Evolutionary conservation across 2,888 invertebrate genomes (phyloP), one percentile per base, ranked within the genome.

Genomic region (Trilocha varians): DNA sequence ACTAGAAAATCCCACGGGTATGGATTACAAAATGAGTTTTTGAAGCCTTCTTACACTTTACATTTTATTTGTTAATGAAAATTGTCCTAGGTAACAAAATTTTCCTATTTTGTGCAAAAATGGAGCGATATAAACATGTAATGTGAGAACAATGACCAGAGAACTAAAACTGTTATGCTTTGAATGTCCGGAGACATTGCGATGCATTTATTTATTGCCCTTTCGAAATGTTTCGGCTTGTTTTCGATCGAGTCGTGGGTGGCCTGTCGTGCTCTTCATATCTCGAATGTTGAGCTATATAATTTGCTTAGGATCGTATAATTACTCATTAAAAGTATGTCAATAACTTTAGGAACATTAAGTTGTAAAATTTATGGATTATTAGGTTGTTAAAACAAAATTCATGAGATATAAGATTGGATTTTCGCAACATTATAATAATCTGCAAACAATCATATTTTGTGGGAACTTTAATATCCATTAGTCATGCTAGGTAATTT

Each of bases 181-280:
- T 38, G 38, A 42, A 42, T 42, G 38, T 38, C 13, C 16, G 34
- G 25, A 34, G 16, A 34, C 42, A 42, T 42, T 38, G 42, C 32
- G 42, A 42, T 42, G 42, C 38, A 42, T 35, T 38, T 42, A 42
- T 42, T 41, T 41, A 41, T 32, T 41, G 34, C 37, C 18, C 14
- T 16, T 18, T 34, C 34, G 34, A 38, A 34, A 37, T 43, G 25
- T 16, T 36, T 36, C 11, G 36, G 25, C 11, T 25, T 11, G 25
- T 25, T n/a, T n/a, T n/a, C n/a, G n/a, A n/a, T n/a, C n/a, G 5
- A 25, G 8, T 25, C 25, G 25, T 25, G 25, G 25, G 25, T 25
- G 25, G 25, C 25, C 25, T 25, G 1, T 25, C 25, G 25, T 25
- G 25, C 25, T 25, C 25, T 25, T 25, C 8, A 6, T 25, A 25